Evolutionary conservation across 2,888 invertebrate genomes (phyloP).

Genomic region (Dione vanillae): DNA sequence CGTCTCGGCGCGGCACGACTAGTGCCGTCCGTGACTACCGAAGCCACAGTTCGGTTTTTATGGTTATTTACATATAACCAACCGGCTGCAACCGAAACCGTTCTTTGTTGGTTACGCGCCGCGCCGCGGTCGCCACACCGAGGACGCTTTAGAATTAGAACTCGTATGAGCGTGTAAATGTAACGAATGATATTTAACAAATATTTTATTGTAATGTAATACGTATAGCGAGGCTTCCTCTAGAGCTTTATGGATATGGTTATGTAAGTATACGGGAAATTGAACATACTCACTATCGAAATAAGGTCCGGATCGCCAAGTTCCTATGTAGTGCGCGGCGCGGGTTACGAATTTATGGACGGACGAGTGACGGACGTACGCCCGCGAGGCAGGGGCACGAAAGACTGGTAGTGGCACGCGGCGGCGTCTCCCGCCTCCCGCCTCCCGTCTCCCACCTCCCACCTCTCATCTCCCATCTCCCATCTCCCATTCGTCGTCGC

Average conservation of each 20-base stretch:
- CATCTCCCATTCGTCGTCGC: background rate
- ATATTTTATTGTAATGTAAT: constrained; percentile 60
- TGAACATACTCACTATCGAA: constrained; percentile 77
- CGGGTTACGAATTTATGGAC: constrained; percentile 16
- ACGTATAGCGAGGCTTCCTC: constrained; percentile 83
- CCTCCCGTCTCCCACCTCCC: background rate
- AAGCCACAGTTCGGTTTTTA: background rate
- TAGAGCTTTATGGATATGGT: constrained; percentile 81
- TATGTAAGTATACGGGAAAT: constrained; percentile 79
- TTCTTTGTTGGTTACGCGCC: too few relatives aligned
- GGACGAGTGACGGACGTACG: constrained; percentile 1
- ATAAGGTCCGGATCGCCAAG: constrained; percentile 64
- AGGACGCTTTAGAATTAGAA: constrained; percentile 71
- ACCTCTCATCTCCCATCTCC: background rate
- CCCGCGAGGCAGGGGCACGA: too few relatives aligned
- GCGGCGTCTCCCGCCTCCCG: constrained; percentile 1
- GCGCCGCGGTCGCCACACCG: too few relatives aligned
- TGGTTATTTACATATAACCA: too few relatives aligned
- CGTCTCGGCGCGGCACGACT: background rate
- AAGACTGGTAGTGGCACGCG: constrained; percentile 75
- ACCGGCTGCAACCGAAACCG: too few relatives aligned
- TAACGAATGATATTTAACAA: constrained; percentile 74
- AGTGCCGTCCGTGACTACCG: too few relatives aligned
- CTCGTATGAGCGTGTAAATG: constrained; percentile 80
- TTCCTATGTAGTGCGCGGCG: background rate